These are phyloP conservation scores for Leistus spinibarbis DNA, from an alignment of 2,888 invertebrate species.

Conservation along the genomic window DNA sequence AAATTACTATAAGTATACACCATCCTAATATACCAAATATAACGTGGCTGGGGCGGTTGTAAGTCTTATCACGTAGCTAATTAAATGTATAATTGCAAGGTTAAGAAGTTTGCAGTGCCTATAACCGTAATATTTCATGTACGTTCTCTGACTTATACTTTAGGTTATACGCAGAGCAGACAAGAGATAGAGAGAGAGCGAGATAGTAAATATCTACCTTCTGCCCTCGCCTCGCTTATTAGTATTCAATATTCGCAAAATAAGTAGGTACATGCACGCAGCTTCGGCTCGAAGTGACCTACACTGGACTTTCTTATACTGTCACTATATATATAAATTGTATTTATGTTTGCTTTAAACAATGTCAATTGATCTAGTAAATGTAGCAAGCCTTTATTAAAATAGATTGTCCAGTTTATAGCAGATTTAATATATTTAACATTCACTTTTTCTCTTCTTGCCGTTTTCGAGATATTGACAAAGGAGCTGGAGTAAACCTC, in stretches of 20 bases:
- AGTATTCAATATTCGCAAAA: conserved; percentile 20
- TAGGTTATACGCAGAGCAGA: not conserved
- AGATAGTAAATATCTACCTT: not conserved
- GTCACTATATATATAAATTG: too few species aligned
- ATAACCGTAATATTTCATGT: not conserved
- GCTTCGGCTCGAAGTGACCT: too few species aligned
- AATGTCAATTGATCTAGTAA: too few species aligned
- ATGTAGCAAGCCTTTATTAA: too few species aligned
- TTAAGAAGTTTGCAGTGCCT: conserved; percentile 15
- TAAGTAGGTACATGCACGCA: not conserved
- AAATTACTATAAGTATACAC: not conserved
- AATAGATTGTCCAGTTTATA: too few species aligned
- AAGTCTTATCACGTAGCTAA: conserved; percentile 29
- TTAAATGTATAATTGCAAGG: conserved; percentile 35
- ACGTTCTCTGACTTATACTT: not conserved
- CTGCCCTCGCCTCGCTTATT: not conserved
- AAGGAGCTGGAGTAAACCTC: too few species aligned
- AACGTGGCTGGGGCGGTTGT: not conserved
- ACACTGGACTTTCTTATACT: too few species aligned
- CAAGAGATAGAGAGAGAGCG: too few species aligned
- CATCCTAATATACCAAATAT: not conserved
- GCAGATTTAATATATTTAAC: too few species aligned
- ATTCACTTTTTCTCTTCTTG: too few species aligned
- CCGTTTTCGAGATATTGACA: too few species aligned
- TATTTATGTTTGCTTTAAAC: too few species aligned